Evolutionary conservation across 2,888 invertebrate species (phyloP), one percentile per base, ranked within the genome.

Genomic region (Drosophila cracens): DNA sequence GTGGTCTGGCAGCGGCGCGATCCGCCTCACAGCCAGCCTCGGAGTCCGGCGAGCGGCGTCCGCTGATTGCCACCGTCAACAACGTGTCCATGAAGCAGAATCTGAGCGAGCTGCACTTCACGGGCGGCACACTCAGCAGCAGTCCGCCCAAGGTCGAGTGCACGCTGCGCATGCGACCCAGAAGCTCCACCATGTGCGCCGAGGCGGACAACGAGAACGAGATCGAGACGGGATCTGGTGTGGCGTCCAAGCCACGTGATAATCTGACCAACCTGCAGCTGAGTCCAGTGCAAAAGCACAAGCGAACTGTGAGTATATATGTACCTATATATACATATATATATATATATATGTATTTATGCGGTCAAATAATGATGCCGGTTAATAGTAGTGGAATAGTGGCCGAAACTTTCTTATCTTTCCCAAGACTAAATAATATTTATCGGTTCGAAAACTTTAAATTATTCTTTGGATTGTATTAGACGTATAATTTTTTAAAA

Each of bases 51-150:
- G 75, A 75, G 33, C 83, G 82, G 1, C 76, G 79, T 7, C 64
- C 79, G 0, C 10, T 87, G 36, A 89, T 92, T 59, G 91, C 92
- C 27, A 83, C 86, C 5, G 85, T 91, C 11, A 87, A 83, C 16
- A 79, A 90, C 31, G 82, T 93, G 8, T 90, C 91, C 33, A 90
- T 93, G 82, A 92, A 92, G 74, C 93, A 93, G 79, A 92, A 91
- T 75, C 90, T 93, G 36, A 92, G 87, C 76, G 93, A 93, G 70
- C 61, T 91, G 68, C 92, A 92, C 49, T 92, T 88, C 58, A 91
- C 87, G 53, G 90, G 92, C 51, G 89, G 76, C 21, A 52, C 76
- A 7, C 64, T 80, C n/a, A 83, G 16, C 46, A 25, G 25, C 25
- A 46, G 66, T 80, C 81, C 82, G 64, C 71, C 70, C 61, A 89